Evolutionary conservation across 2,113 vertebrate species (phyloP), one percentile per base, ranked within the genome.

Genomic region (Heterocephalus glaber): DNA sequence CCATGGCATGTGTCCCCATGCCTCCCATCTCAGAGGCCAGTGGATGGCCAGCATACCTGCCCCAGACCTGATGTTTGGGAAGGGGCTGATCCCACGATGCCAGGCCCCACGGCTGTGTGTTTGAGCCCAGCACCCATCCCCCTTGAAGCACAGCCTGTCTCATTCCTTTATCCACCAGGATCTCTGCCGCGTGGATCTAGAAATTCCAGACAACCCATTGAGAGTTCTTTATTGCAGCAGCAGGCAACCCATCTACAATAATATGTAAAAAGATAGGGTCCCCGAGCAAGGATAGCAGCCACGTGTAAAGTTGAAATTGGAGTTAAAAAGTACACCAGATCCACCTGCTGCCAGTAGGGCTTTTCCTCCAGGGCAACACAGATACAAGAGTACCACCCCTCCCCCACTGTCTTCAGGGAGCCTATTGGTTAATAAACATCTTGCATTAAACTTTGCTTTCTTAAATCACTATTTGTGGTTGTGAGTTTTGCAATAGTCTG

Each of bases 221-320:
- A 89, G 95, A 95, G 74, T 86, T 93, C 82, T 96, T 95, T 89
- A 91, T 86, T 66, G 89, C 86, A 49, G 72, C 28, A 2, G 72
- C 3, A 0, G 96, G 95, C 66, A 74, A 56, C 77, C 4, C 33
- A 91, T 81, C 94, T 95, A 33, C 74, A 92, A 79, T 94, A 91
- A 96, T 66, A 83, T 10, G 74, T 70, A 63, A 94, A 95, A 84
- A 94, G 96, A 95, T 47, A 82, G 92, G 77, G 95, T 94, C 94
- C 96, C 91, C 89, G 56, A 95, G 93, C 89, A 68, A 49, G 3
- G 22, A n/a, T 22, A 49, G 89, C 79, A 97, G 93, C 58, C 82
- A 89, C 79, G n/a, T 41, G 61, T 95, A 33, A 30, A 60, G 33
- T 72, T 60, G 95, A 87, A 88, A 94, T 60, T 85, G 70, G 89